phyloP scores from a whole-genome alignment of 2,113 vertebrate genomes.

The Ammodytes marinus region DNA sequence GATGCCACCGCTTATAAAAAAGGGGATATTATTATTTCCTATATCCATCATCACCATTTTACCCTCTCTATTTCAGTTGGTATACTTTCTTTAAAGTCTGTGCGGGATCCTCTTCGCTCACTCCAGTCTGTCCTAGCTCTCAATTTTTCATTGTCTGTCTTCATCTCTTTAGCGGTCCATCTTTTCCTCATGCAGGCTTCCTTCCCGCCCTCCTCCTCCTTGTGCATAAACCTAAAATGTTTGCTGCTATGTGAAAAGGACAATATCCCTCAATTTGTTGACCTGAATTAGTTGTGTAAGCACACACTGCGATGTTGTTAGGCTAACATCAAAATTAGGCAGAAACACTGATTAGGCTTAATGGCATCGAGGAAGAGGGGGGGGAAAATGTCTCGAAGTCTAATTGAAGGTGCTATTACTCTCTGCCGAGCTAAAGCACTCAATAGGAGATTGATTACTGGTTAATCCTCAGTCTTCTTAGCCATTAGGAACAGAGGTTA shows the following conservation, averaged over 20 bases:
- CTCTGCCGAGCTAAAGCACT: constrained; percentile 61
- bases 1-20: constrained; percentile 37
- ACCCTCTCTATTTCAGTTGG: background rate
- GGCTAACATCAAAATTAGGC: constrained; percentile 55
- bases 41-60: constrained; percentile 45
- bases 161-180: background rate
- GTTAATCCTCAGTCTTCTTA: constrained; percentile 69
- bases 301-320: constrained; percentile 24
- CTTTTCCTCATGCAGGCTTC: background rate
- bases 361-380: constrained; percentile 42
- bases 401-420: constrained; percentile 71
- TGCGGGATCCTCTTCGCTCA: background rate
- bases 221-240: constrained; percentile 17
- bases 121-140: constrained; percentile 21
- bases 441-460: constrained; percentile 71
- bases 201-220: background rate
- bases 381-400: constrained; percentile 48
- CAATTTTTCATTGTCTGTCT: constrained; percentile 6
- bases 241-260: constrained; percentile 32
- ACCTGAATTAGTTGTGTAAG: constrained; percentile 43
- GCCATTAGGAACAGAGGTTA: constrained; percentile 72
- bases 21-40: constrained; percentile 52
- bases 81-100: constrained; percentile 38
- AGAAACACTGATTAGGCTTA: constrained; percentile 62
- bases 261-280: constrained; percentile 15